Evolutionary conservation across 2,113 vertebrate genomes (phyloP).

Genomic region (Lophotis ruficrista): DNA sequence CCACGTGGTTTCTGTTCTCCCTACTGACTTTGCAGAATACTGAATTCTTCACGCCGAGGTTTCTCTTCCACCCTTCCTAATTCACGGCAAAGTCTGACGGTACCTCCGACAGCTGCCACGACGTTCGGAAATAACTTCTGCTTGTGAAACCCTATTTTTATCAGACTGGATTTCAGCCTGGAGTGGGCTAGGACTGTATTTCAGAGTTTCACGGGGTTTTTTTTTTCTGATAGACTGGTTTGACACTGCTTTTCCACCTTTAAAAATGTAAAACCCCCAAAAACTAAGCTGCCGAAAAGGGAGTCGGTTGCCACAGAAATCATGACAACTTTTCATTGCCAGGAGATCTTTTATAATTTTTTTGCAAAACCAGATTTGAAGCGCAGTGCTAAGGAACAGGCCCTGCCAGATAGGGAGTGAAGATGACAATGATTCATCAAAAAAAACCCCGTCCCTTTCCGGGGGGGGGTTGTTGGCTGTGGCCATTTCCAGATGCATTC

Average conservation of each 20-base stretch:
- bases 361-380: not conserved
- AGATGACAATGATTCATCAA: constrained; percentile 21
- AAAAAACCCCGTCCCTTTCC: not conserved
- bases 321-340: not conserved
- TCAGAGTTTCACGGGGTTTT: not conserved
- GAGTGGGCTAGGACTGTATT: not conserved
- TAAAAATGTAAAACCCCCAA: not conserved
- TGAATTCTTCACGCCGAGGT: not conserved
- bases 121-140: not conserved
- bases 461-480: not conserved
- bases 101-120: not conserved
- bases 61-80: not conserved
- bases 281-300: not conserved
- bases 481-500: constrained; percentile 54
- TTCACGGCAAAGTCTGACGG: not conserved
- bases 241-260: not conserved
- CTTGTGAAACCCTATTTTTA: constrained; percentile 12
- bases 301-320: not conserved
- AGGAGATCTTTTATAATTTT: not conserved
- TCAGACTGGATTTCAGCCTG: not conserved
- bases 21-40: not conserved
- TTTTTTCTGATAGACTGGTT: not conserved
- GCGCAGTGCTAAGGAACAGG: not conserved
- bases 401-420: not conserved
- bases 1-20: not conserved